Conservation (phyloP, 2,113 vertebrate species). For the Onychostoma macrolepis region DNA sequence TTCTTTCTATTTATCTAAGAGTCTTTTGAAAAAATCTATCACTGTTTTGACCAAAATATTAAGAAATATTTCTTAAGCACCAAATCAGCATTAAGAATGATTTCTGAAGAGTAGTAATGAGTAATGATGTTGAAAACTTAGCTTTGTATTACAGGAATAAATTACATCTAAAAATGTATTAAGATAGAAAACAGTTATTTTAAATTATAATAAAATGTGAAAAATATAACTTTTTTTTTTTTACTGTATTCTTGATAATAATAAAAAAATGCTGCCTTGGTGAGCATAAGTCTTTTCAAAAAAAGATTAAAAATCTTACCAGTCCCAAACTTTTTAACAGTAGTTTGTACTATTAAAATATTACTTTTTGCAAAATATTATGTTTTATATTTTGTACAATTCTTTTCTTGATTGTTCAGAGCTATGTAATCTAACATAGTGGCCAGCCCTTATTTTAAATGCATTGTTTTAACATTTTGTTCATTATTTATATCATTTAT, state of each 20-base stretch:
- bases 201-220: too few relatives aligned
- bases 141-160: background rate
- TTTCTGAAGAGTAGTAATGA: background rate
- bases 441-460: background rate
- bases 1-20: too few relatives aligned
- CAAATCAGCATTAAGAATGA: background rate
- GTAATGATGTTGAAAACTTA: background rate
- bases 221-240: too few relatives aligned
- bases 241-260: too few relatives aligned
- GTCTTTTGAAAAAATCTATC: too few relatives aligned
- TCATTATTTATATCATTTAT: background rate
- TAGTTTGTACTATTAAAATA: background rate
- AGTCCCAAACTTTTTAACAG: too few relatives aligned
- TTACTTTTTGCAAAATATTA: background rate
- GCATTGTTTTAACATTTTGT: background rate
- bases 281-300: too few relatives aligned
- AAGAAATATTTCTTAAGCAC: too few relatives aligned
- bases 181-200: too few relatives aligned
- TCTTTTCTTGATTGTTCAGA: background rate
- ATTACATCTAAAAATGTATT: background rate
- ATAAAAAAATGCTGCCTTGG: too few relatives aligned
- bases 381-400: background rate
- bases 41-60: too few relatives aligned
- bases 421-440: background rate
- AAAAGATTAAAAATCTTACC: too few relatives aligned